These are phyloP conservation scores for Andrena dorsata DNA, from an alignment of 2,888 invertebrate genomes.

Conservation along the genomic window DNA sequence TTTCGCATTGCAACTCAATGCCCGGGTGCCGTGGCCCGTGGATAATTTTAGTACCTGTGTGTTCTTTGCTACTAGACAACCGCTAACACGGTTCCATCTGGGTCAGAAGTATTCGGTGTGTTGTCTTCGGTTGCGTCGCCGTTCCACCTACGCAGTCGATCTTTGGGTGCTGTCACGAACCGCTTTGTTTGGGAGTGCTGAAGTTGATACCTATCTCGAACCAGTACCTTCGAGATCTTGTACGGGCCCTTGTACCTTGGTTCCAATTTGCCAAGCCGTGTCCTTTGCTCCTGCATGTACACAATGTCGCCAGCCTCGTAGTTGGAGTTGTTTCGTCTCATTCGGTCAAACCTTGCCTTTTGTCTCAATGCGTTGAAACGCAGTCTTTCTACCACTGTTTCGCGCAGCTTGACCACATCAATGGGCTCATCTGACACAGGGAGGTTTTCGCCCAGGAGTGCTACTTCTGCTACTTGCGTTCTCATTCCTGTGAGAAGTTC, in stretches of 20 bases:
- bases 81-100: neutral
- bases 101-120: neutral
- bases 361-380: neutral
- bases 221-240: neutral
- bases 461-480: neutral
- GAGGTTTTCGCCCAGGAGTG: neutral
- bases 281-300: neutral
- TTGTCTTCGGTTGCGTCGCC: neutral
- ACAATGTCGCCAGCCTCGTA: neutral
- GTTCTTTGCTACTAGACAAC: too few species aligned
- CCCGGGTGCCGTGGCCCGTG: conserved; percentile 2
- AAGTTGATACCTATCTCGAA: neutral
- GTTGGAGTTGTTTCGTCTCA: neutral
- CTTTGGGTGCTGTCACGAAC: neutral
- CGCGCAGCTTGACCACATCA: neutral
- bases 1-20: neutral
- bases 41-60: too few species aligned
- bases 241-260: neutral
- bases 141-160: neutral
- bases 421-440: neutral
- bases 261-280: neutral
- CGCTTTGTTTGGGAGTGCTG: neutral
- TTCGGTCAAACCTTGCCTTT: neutral
- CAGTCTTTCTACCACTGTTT: neutral
- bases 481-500: neutral